Evolutionary conservation across 2,888 invertebrate species (phyloP), one percentile per base, ranked within the genome.

Genomic region (Oxyteleia sp.): DNA sequence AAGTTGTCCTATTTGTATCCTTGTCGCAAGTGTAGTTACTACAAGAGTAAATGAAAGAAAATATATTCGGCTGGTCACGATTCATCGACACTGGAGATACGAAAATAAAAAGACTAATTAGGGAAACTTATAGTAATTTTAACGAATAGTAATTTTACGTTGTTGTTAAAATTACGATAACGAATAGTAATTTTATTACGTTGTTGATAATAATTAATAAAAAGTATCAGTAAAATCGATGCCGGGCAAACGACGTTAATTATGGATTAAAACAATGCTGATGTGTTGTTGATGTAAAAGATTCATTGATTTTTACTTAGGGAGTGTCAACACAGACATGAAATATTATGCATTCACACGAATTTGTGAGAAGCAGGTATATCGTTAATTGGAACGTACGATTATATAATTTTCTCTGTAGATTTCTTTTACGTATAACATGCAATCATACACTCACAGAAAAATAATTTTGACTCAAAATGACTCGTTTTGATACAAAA

Each of bases 341-440:
- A 49, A n/a, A 51, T 49, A 43, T 51, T 47, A 23, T 61, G 47
- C 13, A 53, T 71, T 64, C 63, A 64, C 35, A 32, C 57, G 18
- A 66, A 64, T 66, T 79, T 64, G 64, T 72, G 79, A 59, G 51
- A 79, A 72, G 59, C 47, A 57, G 16, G 43, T 53, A 23, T 51
- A 76, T 76, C 49, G 53, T 49, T 61, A 66, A 59, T 66, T 64
- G 57, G 53, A 64, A 80, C 55, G 51, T 64, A 16, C 35, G 61
- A 64, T 80, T 80, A 72, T 61, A 66, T 80, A 80, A 80, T 72
- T 66, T 71, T 79, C 71, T 71, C 64, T 45, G 57, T 23, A 43
- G 64, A 66, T 72, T 57, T 72, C 64, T 72, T 72, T 47, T 63
- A 43, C 43, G 43, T 49, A 55, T 23, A 71, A 64, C 78, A 71